A percentile compares a stretch with the other conserved stretches of the same genome.
phyloP scores from a whole-genome alignment of 2,113 vertebrate species.

The Grammomys surdaster region DNA sequence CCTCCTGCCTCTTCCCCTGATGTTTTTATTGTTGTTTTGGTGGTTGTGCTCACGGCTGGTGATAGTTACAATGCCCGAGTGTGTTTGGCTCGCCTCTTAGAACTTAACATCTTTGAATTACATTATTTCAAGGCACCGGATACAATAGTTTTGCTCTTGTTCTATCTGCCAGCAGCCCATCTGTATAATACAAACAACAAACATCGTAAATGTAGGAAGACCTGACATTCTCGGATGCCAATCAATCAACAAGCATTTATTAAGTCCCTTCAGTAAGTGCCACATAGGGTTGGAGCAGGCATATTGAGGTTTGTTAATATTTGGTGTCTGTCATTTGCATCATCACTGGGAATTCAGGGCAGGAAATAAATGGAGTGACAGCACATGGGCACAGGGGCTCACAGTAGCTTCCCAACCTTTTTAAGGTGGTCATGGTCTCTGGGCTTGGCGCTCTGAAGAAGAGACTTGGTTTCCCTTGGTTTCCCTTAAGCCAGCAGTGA shows the following conservation, averaged over 20 bases:
- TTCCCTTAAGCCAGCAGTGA: constrained; percentile 71
- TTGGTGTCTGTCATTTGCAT: neutral
- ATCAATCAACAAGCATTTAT: constrained; percentile 5
- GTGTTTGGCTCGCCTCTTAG: constrained; percentile 40
- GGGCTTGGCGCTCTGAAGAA: neutral
- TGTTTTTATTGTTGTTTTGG: constrained; percentile 3
- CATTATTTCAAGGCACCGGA: neutral
- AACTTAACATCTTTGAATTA: constrained; percentile 49
- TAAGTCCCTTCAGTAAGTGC: neutral
- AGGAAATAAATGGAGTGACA: neutral
- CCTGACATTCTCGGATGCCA: neutral
- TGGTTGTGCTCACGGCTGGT: constrained; percentile 10
- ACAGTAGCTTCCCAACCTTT: neutral
- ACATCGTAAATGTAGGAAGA: neutral
- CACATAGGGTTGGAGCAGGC: rapidly evolving
- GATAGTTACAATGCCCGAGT: neutral
- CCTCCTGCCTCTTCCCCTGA: constrained; percentile 17
- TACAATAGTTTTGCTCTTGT: neutral
- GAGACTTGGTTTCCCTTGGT: neutral
- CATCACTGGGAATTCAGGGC: neutral
- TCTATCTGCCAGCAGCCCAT: constrained; percentile 3
- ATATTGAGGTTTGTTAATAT: neutral
- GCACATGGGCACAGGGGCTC: rapidly evolving
- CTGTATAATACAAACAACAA: neutral
- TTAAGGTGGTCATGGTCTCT: neutral